Conservation (phyloP, 2,113 vertebrate species). For the Alligator sinensis region DNA sequence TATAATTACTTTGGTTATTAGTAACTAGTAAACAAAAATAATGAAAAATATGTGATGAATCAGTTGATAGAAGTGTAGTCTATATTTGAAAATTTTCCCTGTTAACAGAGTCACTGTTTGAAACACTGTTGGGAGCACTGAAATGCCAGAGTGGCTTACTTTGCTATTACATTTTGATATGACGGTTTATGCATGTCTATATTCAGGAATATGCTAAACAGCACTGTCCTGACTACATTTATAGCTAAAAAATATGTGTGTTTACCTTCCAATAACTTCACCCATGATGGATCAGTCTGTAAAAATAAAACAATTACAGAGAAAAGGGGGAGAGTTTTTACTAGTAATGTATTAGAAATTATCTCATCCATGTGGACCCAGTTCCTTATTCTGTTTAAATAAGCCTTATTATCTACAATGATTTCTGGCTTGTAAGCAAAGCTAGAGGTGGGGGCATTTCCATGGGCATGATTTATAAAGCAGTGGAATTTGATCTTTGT, state of each 20-base stretch:
- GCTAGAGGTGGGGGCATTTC: not conserved
- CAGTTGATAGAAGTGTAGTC: constrained; percentile 55
- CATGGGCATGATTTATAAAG: not conserved
- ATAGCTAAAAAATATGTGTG: constrained; percentile 43
- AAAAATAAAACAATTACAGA: constrained; percentile 47
- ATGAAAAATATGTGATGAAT: not conserved
- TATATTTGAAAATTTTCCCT: constrained; percentile 51
- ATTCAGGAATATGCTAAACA: constrained; percentile 43
- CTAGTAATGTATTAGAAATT: constrained; percentile 71
- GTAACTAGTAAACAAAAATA: not conserved
- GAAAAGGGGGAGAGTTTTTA: constrained; percentile 45
- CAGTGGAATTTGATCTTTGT: not conserved
- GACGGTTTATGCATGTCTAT: constrained; percentile 55
- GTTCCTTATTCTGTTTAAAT: constrained; percentile 60
- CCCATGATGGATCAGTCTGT: constrained; percentile 1
- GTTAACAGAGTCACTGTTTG: constrained; percentile 42
- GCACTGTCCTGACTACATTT: constrained; percentile 41
- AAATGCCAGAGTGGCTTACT: constrained; percentile 42
- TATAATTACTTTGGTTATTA: constrained; percentile 46
- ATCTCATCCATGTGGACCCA: constrained; percentile 34
- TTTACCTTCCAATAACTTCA: constrained; percentile 41
- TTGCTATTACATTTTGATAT: constrained; percentile 53
- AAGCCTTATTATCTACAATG: not conserved
- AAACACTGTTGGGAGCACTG: constrained; percentile 38
- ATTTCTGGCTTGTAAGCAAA: constrained; percentile 47